These are phyloP conservation scores for Drosophila paulistorum DNA, from an alignment of 1,140 invertebrate genomes.

Conservation along the genomic window DNA sequence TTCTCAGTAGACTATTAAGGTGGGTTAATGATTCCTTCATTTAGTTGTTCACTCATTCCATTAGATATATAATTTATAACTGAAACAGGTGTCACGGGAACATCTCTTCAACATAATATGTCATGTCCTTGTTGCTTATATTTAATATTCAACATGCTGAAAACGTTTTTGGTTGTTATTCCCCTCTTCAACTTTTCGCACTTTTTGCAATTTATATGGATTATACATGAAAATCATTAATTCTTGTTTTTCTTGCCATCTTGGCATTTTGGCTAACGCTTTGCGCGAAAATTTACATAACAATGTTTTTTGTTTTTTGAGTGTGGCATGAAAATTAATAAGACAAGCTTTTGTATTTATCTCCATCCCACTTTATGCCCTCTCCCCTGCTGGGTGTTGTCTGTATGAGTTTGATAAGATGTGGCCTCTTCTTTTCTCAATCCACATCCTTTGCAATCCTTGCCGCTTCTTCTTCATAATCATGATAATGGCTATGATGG, in stretches of 20 bases:
- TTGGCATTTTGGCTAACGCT: conserved; percentile 58
- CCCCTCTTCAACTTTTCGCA: conserved; percentile 6
- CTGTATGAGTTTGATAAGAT: conserved; percentile 53
- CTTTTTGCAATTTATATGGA: conserved; percentile 68
- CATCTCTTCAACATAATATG: background rate
- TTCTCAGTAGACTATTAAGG: background rate
- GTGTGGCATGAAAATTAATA: conserved; percentile 63
- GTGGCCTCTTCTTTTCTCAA: background rate
- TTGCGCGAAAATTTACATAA: conserved; percentile 64
- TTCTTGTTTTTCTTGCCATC: conserved; percentile 73
- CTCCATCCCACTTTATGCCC: background rate
- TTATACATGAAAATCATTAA: conserved; percentile 78
- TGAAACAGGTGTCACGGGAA: background rate
- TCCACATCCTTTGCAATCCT: conserved; percentile 4
- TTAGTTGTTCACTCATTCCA: background rate
- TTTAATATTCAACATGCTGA: background rate
- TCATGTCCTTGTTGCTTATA: conserved; percentile 4
- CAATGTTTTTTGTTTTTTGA: conserved; percentile 46
- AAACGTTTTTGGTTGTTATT: conserved; percentile 5
- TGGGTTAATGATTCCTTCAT: background rate
- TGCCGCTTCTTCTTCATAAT: conserved; percentile 1
- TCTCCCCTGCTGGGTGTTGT: conserved; percentile 7
- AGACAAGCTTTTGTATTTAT: conserved; percentile 27
- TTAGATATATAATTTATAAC: conserved; percentile 1
- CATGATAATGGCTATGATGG: conserved; percentile 26